Evolutionary conservation across 2,113 vertebrate species (phyloP).

Genomic region (Arvicanthis niloticus): DNA sequence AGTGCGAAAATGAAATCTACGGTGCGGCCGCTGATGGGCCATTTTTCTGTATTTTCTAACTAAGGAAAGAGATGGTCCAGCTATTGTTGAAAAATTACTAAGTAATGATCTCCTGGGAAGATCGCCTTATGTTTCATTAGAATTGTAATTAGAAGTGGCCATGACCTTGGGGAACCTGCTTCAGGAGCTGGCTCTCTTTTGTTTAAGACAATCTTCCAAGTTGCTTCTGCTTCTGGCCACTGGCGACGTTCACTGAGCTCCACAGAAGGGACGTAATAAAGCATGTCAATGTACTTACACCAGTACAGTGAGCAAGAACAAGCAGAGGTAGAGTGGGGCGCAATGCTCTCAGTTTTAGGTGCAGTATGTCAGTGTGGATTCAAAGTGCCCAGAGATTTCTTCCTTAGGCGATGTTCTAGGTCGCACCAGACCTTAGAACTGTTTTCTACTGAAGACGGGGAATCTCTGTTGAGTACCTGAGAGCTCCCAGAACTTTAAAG

Average conservation of each 20-base stretch:
- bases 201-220: conserved; percentile 78
- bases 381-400: conserved; percentile 2
- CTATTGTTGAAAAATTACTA: conserved; percentile 88
- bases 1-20: conserved; percentile 85
- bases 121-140: conserved; percentile 89
- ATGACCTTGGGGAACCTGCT: conserved; percentile 86
- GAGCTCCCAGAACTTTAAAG: conserved; percentile 56
- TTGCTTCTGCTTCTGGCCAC: conserved; percentile 76
- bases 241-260: conserved; percentile 82
- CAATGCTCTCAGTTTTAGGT: conserved; percentile 74
- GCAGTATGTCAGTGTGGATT: conserved; percentile 61
- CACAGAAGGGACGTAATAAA: conserved; percentile 70
- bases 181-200: conserved; percentile 78
- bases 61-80: conserved; percentile 84
- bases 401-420: conserved; percentile 28
- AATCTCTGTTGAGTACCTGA: conserved; percentile 8
- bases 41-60: conserved; percentile 87
- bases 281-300: conserved; percentile 66
- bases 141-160: conserved; percentile 88
- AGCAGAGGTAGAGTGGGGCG: conserved; percentile 73
- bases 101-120: conserved; percentile 89
- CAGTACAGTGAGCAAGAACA: conserved; percentile 61
- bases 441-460: background rate
- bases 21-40: conserved; percentile 80
- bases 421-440: background rate